These are phyloP conservation scores for Pedionomus torquatus DNA, from an alignment of 2,113 vertebrate genomes.

Conservation along the genomic window DNA sequence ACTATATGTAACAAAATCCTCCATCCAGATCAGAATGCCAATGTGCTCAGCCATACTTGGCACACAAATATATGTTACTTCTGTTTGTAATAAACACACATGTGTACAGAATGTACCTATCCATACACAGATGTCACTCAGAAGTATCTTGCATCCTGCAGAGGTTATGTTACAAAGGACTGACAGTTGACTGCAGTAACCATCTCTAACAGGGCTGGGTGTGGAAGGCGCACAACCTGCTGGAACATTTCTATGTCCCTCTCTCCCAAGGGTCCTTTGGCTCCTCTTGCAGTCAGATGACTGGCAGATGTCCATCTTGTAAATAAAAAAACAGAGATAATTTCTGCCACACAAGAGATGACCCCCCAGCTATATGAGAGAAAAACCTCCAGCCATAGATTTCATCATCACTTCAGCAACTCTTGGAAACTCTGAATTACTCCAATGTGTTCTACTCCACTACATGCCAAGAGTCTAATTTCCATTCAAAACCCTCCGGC, in stretches of 20 bases:
- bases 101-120: not conserved
- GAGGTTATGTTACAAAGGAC: not conserved
- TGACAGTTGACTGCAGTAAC: not conserved
- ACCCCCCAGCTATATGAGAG: not conserved
- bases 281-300: not conserved
- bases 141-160: not conserved
- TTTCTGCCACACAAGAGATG: not conserved
- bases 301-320: not conserved
- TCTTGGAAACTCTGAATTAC: not conserved
- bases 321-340: not conserved
- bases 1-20: not conserved
- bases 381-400: not conserved
- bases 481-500: not conserved
- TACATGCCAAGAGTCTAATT: not conserved
- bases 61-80: fast-evolving
- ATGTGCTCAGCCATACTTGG: fast-evolving
- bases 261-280: not conserved
- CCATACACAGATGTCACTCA: not conserved
- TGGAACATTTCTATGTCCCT: not conserved
- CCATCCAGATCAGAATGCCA: not conserved
- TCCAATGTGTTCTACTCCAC: not conserved
- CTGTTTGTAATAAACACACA: not conserved
- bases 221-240: not conserved
- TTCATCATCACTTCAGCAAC: not conserved
- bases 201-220: fast-evolving